These are phyloP conservation scores for Drosophila barbarae DNA, from an alignment of 2,888 invertebrate genomes.

Conservation along the genomic window DNA sequence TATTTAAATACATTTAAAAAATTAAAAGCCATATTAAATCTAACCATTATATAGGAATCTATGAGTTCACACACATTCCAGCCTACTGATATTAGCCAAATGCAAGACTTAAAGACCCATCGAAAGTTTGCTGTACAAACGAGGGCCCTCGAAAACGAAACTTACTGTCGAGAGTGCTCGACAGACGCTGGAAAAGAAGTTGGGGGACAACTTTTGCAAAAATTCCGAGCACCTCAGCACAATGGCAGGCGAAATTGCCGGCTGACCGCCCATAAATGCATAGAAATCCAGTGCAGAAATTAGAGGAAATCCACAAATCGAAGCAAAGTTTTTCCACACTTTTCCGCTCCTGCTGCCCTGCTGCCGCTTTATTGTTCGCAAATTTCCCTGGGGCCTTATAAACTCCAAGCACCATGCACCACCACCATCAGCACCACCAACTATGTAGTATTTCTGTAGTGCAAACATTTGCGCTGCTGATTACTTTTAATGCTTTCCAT, in stretches of 20 bases:
- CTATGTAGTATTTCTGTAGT: constrained; percentile 33
- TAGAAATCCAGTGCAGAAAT: constrained; percentile 44
- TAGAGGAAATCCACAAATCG: constrained; percentile 48
- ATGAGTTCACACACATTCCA: background rate
- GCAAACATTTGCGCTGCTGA: constrained; percentile 66
- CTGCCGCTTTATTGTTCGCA: constrained; percentile 55
- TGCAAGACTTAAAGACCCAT: constrained; percentile 18
- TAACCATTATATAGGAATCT: too few relatives aligned
- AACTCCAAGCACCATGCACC: constrained; percentile 18
- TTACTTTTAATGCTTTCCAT: constrained; percentile 65
- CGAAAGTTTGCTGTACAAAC: constrained; percentile 35
- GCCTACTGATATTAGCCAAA: constrained; percentile 16
- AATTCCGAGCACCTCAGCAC: constrained; percentile 31
- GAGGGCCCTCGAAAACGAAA: constrained; percentile 29
- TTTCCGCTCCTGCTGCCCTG: constrained; percentile 4
- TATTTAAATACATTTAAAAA: too few relatives aligned
- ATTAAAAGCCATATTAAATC: too few relatives aligned
- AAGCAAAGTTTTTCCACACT: constrained; percentile 34
- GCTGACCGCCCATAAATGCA: constrained; percentile 41
- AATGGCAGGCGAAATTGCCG: constrained; percentile 32
- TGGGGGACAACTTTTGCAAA: constrained; percentile 30
- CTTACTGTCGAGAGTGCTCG: constrained; percentile 32
- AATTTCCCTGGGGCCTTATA: constrained; percentile 65
- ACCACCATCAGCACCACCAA: constrained; percentile 4
- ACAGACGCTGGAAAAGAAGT: constrained; percentile 31